These are phyloP conservation scores for Diuraphis noxia DNA, from an alignment of 1,140 invertebrate genomes.

Conservation along the genomic window DNA sequence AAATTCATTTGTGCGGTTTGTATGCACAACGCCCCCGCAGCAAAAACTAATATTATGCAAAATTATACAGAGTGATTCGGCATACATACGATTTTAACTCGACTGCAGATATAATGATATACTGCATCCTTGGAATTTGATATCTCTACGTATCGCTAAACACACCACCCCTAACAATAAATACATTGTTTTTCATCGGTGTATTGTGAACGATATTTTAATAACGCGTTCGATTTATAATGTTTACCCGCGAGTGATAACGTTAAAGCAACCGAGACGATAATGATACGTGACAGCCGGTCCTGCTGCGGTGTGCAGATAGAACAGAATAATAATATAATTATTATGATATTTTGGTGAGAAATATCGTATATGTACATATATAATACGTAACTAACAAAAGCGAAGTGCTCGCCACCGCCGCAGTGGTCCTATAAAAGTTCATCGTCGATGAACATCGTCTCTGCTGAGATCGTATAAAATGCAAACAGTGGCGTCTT, in stretches of 20 bases:
- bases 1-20: slow-evolving; percentile 28
- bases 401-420: too few relatives aligned
- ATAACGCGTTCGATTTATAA: not conserved
- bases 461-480: not conserved
- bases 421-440: too few relatives aligned
- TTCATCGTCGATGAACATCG: too few relatives aligned
- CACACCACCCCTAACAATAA: not conserved
- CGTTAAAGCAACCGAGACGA: not conserved
- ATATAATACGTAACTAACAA: too few relatives aligned
- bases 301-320: not conserved
- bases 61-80: not conserved
- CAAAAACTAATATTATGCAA: slow-evolving; percentile 38
- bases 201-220: not conserved
- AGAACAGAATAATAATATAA: not conserved
- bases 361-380: not conserved
- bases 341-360: not conserved
- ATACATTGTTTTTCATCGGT: not conserved
- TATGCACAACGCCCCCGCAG: not conserved
- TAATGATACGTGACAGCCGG: not conserved
- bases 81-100: slow-evolving; percentile 16
- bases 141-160: not conserved
- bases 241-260: not conserved
- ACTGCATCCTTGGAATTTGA: not conserved
- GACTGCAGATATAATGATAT: not conserved
- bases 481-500: not conserved